These are phyloP conservation scores for Tortricodes alternella DNA, from an alignment of 2,888 invertebrate genomes.

Conservation along the genomic window DNA sequence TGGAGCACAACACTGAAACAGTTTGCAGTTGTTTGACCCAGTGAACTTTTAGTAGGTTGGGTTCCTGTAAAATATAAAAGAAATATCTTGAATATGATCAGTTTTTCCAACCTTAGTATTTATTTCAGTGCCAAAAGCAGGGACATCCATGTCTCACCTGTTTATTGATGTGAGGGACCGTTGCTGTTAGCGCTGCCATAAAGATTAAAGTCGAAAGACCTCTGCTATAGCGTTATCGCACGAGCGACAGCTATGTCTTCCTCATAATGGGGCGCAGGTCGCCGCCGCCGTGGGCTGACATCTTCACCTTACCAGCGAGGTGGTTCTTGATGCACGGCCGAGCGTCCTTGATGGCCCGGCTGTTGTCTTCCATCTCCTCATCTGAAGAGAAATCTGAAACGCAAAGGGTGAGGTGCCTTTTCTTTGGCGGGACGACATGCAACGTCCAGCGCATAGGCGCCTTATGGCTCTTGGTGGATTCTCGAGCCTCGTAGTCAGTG, in stretches of 20 bases:
- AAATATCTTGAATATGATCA: conserved; percentile 8
- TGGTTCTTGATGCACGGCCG: conserved; percentile 61
- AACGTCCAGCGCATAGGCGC: conserved; percentile 66
- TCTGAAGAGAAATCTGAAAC: conserved; percentile 73
- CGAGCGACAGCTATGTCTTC: conserved; percentile 53
- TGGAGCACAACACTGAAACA: conserved; percentile 30
- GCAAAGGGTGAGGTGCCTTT: conserved; percentile 66
- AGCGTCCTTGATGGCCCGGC: conserved; percentile 61
- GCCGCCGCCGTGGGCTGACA: conserved; percentile 74
- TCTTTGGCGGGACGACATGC: conserved; percentile 67
- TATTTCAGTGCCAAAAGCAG: neutral
- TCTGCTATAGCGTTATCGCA: neutral
- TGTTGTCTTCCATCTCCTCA: conserved; percentile 59
- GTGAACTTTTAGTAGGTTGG: conserved; percentile 48
- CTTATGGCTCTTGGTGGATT: conserved; percentile 54
- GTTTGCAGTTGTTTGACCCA: conserved; percentile 31
- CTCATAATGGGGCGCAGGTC: conserved; percentile 72
- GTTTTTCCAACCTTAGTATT: neutral
- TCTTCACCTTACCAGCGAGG: conserved; percentile 56
- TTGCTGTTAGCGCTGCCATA: neutral
- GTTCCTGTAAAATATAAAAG: conserved; percentile 50
- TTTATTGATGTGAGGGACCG: neutral
- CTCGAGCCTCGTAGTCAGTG: conserved; percentile 69
- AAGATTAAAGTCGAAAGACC: too few relatives aligned
- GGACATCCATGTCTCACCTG: neutral